Percentiles rank a stretch among this genome's conserved stretches.
These are phyloP conservation scores for Dolichotis patagonum DNA, from an alignment of 2,113 vertebrate species.

Conservation along the genomic window DNA sequence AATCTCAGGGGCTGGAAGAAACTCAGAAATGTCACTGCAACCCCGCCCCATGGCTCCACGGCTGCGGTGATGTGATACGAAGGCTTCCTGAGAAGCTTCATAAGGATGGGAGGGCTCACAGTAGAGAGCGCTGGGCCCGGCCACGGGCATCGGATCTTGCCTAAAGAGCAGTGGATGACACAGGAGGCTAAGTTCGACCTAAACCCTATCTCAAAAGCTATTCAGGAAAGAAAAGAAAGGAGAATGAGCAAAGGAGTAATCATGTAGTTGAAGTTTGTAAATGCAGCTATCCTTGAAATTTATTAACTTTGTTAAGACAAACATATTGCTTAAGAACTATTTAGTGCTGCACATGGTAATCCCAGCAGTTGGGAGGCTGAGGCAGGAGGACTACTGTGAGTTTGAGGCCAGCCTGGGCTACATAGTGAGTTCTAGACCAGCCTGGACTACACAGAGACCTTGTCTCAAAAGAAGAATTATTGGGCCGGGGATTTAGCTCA, in stretches of 20 bases:
- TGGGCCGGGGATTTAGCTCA: too few species aligned
- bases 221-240: constrained; percentile 94
- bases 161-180: constrained; percentile 94
- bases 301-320: constrained; percentile 72
- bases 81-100: constrained; percentile 92
- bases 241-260: constrained; percentile 94
- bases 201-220: constrained; percentile 93
- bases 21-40: constrained; percentile 93
- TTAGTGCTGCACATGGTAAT: background rate
- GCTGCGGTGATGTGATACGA: constrained; percentile 88
- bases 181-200: constrained; percentile 93
- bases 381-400: background rate
- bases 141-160: constrained; percentile 92
- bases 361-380: background rate
- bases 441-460: background rate
- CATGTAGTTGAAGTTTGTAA: background rate
- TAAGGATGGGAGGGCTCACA: constrained; percentile 93
- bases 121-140: constrained; percentile 94
- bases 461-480: constrained; percentile 42
- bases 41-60: constrained; percentile 93
- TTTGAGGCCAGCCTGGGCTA: background rate
- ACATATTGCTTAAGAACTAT: constrained; percentile 66
- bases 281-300: constrained; percentile 29
- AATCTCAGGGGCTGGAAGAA: background rate
- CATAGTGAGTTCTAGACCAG: background rate